phyloP scores from a whole-genome alignment of 2,888 invertebrate species.

The Eilema caniola region DNA sequence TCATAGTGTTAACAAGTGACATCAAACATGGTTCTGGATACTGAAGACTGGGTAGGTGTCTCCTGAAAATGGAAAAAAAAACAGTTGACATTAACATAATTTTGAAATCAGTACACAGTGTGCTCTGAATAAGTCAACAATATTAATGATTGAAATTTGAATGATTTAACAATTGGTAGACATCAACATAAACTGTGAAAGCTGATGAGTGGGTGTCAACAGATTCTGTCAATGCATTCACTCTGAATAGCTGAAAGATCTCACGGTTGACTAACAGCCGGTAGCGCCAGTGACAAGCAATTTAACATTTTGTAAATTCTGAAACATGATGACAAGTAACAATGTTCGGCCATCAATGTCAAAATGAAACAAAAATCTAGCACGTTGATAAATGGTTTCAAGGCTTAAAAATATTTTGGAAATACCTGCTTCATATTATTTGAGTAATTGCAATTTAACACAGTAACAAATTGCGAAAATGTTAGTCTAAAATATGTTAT shows the following conservation, averaged over 20 bases:
- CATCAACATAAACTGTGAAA: constrained; percentile 49
- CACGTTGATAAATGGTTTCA: constrained; percentile 1
- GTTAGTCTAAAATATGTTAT: neutral
- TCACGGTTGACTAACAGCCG: constrained; percentile 55
- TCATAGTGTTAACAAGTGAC: constrained; percentile 86
- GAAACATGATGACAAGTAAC: constrained; percentile 46
- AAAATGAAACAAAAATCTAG: constrained; percentile 1
- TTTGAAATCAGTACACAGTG: constrained; percentile 32
- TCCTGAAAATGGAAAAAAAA: constrained; percentile 41
- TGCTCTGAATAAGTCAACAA: constrained; percentile 43
- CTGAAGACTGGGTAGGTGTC: constrained; percentile 85
- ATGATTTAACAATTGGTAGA: constrained; percentile 38
- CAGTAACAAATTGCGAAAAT: neutral
- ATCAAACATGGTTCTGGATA: constrained; percentile 84
- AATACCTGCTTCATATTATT: neutral
- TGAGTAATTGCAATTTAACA: neutral
- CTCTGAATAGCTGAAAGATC: constrained; percentile 54
- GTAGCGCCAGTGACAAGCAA: constrained; percentile 50
- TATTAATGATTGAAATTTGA: constrained; percentile 38
- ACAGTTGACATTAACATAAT: constrained; percentile 30
- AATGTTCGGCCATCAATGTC: constrained; percentile 25
- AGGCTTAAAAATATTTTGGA: neutral
- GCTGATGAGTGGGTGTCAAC: constrained; percentile 61
- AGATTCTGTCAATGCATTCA: constrained; percentile 62
- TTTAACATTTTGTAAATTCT: constrained; percentile 39